Percentiles rank a stretch among this genome's conserved stretches.
phyloP scores from a whole-genome alignment of 2,113 vertebrate genomes.

The Chrysemys picta region DNA sequence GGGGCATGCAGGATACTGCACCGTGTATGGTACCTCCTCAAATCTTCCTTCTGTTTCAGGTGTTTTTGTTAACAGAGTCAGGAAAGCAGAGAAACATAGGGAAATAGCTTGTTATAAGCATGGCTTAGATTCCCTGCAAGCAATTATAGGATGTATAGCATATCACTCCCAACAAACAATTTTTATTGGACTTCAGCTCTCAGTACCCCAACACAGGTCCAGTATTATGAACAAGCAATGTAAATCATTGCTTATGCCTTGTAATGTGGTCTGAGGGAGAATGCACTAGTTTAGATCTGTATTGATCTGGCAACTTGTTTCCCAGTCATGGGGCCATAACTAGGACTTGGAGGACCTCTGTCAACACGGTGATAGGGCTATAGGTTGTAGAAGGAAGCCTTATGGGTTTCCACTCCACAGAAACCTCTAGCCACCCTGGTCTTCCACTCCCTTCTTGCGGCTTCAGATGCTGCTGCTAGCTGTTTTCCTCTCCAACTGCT shows the following conservation, averaged over 20 bases:
- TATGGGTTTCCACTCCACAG: background rate
- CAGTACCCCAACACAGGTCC: background rate
- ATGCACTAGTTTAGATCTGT: background rate
- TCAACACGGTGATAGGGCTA: background rate
- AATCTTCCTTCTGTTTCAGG: background rate
- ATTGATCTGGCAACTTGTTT: background rate
- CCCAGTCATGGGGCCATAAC: background rate
- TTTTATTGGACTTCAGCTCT: background rate
- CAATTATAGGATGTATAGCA: background rate
- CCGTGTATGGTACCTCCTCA: background rate
- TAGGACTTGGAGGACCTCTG: background rate
- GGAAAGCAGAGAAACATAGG: background rate
- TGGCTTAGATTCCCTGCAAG: background rate
- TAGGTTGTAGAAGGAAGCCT: background rate
- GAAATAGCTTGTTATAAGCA: background rate
- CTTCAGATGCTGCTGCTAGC: background rate
- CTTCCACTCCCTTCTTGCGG: background rate
- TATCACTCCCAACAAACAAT: background rate
- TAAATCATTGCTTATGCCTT: background rate
- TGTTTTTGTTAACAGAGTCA: background rate
- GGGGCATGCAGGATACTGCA: conserved; percentile 9
- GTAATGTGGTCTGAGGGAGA: background rate
- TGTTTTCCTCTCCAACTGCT: background rate
- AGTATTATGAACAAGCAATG: background rate
- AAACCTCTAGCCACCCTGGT: background rate